Percentiles rank a stretch among this genome's conserved stretches.
phyloP scores from a whole-genome alignment of 2,888 invertebrate genomes.

The Linnaemya tessellans region DNA sequence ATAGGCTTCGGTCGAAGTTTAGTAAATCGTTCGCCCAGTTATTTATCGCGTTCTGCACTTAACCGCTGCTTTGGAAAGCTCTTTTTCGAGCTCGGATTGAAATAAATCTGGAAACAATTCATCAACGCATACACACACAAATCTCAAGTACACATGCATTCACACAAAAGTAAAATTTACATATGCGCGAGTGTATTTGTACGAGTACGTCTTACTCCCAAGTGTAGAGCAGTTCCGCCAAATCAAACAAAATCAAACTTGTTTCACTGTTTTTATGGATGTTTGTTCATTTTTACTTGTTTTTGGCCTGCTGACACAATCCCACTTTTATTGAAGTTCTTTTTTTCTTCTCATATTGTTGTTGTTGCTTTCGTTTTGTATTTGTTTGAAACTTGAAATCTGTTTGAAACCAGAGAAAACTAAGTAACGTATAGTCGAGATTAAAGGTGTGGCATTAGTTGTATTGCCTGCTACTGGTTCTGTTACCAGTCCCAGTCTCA shows the following conservation, averaged over 20 bases:
- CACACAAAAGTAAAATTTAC: too few relatives aligned
- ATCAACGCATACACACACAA: too few relatives aligned
- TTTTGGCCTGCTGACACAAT: conserved; percentile 74
- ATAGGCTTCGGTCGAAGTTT: too few relatives aligned
- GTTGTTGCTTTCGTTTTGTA: conserved; percentile 18
- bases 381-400: conserved; percentile 58
- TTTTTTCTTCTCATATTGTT: background rate
- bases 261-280: conserved; percentile 45
- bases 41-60: too few relatives aligned
- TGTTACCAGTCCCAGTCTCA: conserved; percentile 33
- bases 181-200: too few relatives aligned
- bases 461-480: conserved; percentile 34
- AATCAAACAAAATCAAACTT: conserved; percentile 55
- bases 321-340: conserved; percentile 59
- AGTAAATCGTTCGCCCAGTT: too few relatives aligned
- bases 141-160: too few relatives aligned
- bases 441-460: conserved; percentile 65
- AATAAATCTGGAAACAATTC: too few relatives aligned
- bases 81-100: too few relatives aligned
- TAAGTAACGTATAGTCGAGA: conserved; percentile 49
- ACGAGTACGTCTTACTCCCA: conserved; percentile 10
- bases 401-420: conserved; percentile 38
- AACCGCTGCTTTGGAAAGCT: too few relatives aligned
- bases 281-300: conserved; percentile 50
- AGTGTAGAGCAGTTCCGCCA: conserved; percentile 40